Evolutionary conservation across 2,113 vertebrate genomes (phyloP).

Genomic region (Sakesphorus luctuosus): DNA sequence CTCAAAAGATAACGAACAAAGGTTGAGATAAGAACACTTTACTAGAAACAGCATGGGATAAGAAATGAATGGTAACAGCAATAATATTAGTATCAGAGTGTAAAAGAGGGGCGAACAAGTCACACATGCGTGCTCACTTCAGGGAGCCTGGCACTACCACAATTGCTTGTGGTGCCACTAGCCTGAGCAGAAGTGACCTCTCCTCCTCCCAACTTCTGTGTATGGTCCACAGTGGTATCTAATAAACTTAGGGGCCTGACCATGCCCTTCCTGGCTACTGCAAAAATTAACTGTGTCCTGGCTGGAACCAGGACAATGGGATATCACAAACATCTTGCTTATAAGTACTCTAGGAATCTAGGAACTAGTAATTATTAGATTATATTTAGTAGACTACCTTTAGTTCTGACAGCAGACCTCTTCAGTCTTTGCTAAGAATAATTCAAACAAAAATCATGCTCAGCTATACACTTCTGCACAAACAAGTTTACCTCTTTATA

Average conservation of each 20-base stretch:
- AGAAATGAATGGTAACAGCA: background rate
- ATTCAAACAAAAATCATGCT: background rate
- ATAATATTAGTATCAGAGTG: background rate
- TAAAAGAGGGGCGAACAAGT: fast-evolving
- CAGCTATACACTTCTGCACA: background rate
- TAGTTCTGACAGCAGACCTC: background rate
- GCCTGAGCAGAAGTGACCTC: background rate
- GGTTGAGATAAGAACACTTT: background rate
- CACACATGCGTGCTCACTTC: fast-evolving
- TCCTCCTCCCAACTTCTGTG: background rate
- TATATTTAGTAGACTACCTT: background rate
- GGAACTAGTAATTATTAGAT: background rate
- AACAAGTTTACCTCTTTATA: background rate
- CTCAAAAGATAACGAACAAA: background rate
- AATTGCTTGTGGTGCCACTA: background rate
- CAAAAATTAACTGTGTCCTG: background rate
- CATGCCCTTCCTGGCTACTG: background rate
- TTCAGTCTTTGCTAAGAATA: background rate
- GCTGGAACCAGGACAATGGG: background rate
- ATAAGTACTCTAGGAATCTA: background rate
- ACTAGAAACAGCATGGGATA: background rate
- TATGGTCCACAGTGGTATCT: fast-evolving
- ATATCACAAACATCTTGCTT: background rate
- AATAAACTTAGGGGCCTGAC: background rate
- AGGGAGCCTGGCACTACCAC: fast-evolving